Evolutionary conservation across 2,797 vertebrate species (phyloP), one percentile per base, ranked within the genome.

Genomic region (Borostomias antarcticus): DNA sequence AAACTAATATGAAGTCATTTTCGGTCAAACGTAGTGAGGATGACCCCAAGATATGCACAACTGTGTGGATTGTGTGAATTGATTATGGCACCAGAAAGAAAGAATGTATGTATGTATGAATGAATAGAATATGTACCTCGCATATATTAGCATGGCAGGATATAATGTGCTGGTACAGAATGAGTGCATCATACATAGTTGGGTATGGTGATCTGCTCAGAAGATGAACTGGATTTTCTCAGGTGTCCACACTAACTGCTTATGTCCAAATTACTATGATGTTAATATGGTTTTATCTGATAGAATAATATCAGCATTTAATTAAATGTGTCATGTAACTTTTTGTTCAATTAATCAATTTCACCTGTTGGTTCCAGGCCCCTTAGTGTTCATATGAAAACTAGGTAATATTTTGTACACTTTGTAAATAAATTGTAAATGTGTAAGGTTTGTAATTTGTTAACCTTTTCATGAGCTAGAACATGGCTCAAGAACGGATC

Each of bases 391-490:
- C 25, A 51, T 23, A 23, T 23, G 50, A 4, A 51, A 8, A 51
- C 11, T 51, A 3, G 25, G 19, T 5, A 10, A 51, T 23, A 59
- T 67, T 61, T 50, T 65, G 53, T 65, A 48, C 53, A 64, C 28
- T 64, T 64, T 66, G 54, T 66, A 35, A 58, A 66, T 59, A 66
- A 51, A 66, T 59, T 15, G 19, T 35, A n/a, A 21, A 53, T 58
- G 32, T 66, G 58, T 26, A 51, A 35, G 30, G 29, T 48, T 23
- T 15, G 13, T 66, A 23, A 45, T 64, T 59, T 11, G 47, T 28
- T 35, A 11, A 11, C 19, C 2, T 69, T 28, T 0, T 59, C 43
- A 13, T 35, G 8, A 11, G 57, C 1, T 35, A 45, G 21, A 21
- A n/a, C 40, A n/a, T 61, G 23, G 6, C 30, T 25, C 32, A 17